Evolutionary conservation across 2,113 vertebrate species (phyloP), one percentile per base, ranked within the genome.

Genomic region (Misgurnus anguillicaudatus): DNA sequence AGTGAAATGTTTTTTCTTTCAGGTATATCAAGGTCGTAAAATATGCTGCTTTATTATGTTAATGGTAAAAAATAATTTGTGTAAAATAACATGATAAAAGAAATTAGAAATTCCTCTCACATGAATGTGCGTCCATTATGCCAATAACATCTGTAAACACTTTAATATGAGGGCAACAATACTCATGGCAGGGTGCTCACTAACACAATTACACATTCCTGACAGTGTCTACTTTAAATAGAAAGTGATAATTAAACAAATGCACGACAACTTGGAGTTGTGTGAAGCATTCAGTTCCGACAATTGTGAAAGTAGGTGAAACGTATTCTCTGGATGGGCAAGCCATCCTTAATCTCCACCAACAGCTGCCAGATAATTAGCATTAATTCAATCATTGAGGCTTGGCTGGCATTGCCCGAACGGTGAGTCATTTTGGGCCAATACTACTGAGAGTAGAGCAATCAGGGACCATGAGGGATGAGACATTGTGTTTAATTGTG

Each of bases 351-450:
- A 80, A 84, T 57, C 75, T 64, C 68, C 24, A 74, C 9, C 11
- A 80, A 75, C 83, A 85, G 73, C 60, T 83, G 77, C 75, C 64
- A 75, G 55, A 53, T 71, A 68, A 77, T 81, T 75, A 55, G 66
- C 61, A 55, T 48, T 67, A 48, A 81, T 79, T 79, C 11, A 70
- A 69, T 81, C 57, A 51, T 13, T 38, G 36, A 31, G 24, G 67
- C 39, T 14, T 51, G 4, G 19, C 48, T 17, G 7, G 14, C 9
- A 47, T 19, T 61, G 17, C 14, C 39, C 55, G 9, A 36, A 60
- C 24, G 36, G 78, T 16, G 11, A 55, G 48, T 81, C 67, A 84
- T 65, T 13, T 48, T 16, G 36, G 62, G 78, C 38, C 72, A 70
- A 11, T 5, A 42, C 21, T 47, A 47, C 38, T 36, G 10, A 48